Evolutionary conservation across 2,888 invertebrate genomes (phyloP).

Genomic region (Zhengitettix transpicula): DNA sequence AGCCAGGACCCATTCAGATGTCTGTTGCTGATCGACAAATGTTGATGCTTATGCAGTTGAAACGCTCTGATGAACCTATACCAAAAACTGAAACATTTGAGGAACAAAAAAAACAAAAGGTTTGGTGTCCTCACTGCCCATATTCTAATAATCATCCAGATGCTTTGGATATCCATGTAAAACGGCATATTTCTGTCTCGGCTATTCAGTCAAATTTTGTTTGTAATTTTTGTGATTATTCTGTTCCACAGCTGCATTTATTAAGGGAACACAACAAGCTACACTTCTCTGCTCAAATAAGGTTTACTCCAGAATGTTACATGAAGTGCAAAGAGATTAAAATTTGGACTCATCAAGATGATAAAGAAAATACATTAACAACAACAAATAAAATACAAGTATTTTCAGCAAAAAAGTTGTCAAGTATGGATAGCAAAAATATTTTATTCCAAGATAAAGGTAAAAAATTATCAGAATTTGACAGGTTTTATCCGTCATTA

Average conservation of each 20-base stretch:
- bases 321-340: neutral
- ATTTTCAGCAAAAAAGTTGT: too few relatives aligned
- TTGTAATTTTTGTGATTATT: constrained; percentile 71
- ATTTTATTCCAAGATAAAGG: neutral
- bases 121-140: constrained; percentile 62
- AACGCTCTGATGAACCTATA: constrained; percentile 28
- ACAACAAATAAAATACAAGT: too few relatives aligned
- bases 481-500: neutral
- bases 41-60: constrained; percentile 37
- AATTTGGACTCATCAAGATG: neutral
- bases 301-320: constrained; percentile 31
- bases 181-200: constrained; percentile 48
- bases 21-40: constrained; percentile 46
- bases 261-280: constrained; percentile 63
- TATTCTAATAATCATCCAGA: constrained; percentile 58
- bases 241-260: constrained; percentile 54
- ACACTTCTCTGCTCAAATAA: constrained; percentile 49
- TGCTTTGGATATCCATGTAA: constrained; percentile 56
- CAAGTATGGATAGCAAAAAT: too few relatives aligned
- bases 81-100: constrained; percentile 15
- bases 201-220: constrained; percentile 40
- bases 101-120: constrained; percentile 40
- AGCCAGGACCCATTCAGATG: constrained; percentile 32
- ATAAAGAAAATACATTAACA: neutral
- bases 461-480: neutral